Percentiles rank a stretch among this genome's conserved stretches.
Evolutionary conservation across 2,113 vertebrate genomes (phyloP).

Genomic region (Gymnorhina tibicen): DNA sequence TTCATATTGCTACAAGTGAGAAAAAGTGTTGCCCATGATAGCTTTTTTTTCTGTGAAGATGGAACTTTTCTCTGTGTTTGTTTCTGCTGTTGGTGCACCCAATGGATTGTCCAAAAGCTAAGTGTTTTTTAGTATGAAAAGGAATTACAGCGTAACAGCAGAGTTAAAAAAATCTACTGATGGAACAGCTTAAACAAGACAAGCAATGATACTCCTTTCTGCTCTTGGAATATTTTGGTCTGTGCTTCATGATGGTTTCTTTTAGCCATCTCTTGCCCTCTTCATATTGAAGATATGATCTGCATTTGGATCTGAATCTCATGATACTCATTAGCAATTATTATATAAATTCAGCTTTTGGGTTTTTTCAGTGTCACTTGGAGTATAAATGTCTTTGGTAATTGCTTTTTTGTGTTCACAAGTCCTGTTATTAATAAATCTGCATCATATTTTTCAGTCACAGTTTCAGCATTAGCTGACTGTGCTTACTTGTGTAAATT

Average conservation of each 20-base stretch:
- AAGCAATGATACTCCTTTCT: fast-evolving
- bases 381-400: not conserved
- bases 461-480: not conserved
- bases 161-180: not conserved
- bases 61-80: not conserved
- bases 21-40: not conserved
- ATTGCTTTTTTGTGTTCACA: not conserved
- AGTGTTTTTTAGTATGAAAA: not conserved
- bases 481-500: not conserved
- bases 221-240: not conserved
- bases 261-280: not conserved
- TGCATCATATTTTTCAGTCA: not conserved
- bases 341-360: not conserved
- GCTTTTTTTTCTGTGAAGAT: not conserved
- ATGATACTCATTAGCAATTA: not conserved
- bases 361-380: not conserved
- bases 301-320: not conserved
- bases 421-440: not conserved
- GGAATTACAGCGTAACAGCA: not conserved
- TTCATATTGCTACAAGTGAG: not conserved
- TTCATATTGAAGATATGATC: not conserved
- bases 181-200: not conserved
- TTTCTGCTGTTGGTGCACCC: not conserved
- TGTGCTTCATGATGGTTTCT: not conserved
- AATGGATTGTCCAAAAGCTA: not conserved